A percentile compares a stretch with the other conserved stretches of the same genome.
phyloP scores from a whole-genome alignment of 1,140 invertebrate species.

The Caenorhabditis brenneri region DNA sequence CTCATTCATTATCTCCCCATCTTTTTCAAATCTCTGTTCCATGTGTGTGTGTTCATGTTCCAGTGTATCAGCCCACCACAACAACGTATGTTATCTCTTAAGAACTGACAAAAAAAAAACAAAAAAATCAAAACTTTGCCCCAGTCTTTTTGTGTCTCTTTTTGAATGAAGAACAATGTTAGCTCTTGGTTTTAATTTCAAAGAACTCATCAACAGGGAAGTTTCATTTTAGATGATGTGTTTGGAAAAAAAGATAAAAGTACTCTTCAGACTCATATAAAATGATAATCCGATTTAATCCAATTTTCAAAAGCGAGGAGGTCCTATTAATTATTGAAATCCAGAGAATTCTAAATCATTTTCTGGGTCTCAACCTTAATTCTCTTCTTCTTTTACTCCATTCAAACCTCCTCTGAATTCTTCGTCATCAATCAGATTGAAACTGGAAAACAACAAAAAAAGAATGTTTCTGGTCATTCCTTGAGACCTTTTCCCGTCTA shows the following conservation, averaged over 20 bases:
- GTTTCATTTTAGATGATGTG: neutral
- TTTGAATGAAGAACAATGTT: slow-evolving; percentile 43
- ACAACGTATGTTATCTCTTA: neutral
- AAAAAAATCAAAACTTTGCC: neutral
- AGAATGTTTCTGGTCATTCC: neutral
- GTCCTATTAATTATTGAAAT: too few relatives aligned
- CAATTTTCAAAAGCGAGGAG: too few relatives aligned
- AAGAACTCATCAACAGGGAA: neutral
- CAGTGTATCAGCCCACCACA: neutral
- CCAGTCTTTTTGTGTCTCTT: slow-evolving; percentile 33
- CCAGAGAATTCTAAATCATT: neutral
- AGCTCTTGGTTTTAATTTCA: neutral
- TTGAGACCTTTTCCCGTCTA: neutral
- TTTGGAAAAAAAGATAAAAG: neutral
- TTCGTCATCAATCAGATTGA: neutral
- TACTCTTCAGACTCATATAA: too few relatives aligned
- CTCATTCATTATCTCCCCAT: neutral
- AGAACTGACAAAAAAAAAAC: neutral
- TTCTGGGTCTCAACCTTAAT: neutral
- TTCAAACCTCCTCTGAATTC: neutral
- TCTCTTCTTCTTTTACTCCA: neutral
- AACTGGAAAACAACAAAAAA: neutral
- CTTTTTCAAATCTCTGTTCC: neutral
- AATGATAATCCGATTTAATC: too few relatives aligned
- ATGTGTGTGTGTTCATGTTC: slow-evolving; percentile 26